Percentiles rank a stretch among this genome's conserved stretches.
phyloP scores from a whole-genome alignment of 2,888 invertebrate genomes.

The Pachydiplax longipennis region DNA sequence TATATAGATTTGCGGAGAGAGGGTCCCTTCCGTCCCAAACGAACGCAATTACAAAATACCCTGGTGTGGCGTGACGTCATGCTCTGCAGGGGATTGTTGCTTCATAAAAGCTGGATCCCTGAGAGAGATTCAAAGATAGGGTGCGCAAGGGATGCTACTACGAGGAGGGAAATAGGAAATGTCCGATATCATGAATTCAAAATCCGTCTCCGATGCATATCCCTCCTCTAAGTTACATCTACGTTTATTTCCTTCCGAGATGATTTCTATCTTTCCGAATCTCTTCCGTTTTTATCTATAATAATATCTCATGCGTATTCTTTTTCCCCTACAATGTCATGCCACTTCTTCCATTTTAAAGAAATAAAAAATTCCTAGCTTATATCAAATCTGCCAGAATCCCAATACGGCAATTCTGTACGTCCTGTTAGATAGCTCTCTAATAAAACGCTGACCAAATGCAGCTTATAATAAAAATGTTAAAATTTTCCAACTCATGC shows the following conservation, averaged over 20 bases:
- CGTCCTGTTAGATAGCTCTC: too few species aligned
- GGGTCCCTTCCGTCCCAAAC: not conserved
- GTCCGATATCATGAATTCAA: not conserved
- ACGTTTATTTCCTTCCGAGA: not conserved
- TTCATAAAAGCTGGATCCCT: slow-evolving; percentile 14
- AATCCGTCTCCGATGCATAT: not conserved
- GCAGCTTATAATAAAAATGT: too few species aligned
- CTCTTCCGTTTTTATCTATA: not conserved
- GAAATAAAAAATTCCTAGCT: too few species aligned
- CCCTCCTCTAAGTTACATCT: not conserved
- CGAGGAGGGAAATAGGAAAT: not conserved
- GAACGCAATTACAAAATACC: slow-evolving; percentile 22
- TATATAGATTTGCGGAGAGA: not conserved
- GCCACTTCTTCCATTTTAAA: too few species aligned
- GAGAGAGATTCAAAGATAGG: not conserved
- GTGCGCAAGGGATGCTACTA: not conserved
- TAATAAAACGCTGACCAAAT: too few species aligned
- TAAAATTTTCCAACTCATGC: not conserved
- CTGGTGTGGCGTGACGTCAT: slow-evolving; percentile 27
- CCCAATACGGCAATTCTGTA: too few species aligned
- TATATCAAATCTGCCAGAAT: too few species aligned
- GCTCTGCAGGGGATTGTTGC: slow-evolving; percentile 43
- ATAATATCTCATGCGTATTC: not conserved
- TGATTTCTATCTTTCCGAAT: not conserved
- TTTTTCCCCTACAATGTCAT: not conserved